Evolutionary conservation across 2,888 invertebrate genomes (phyloP).

Genomic region (Prenolepis imparis): DNA sequence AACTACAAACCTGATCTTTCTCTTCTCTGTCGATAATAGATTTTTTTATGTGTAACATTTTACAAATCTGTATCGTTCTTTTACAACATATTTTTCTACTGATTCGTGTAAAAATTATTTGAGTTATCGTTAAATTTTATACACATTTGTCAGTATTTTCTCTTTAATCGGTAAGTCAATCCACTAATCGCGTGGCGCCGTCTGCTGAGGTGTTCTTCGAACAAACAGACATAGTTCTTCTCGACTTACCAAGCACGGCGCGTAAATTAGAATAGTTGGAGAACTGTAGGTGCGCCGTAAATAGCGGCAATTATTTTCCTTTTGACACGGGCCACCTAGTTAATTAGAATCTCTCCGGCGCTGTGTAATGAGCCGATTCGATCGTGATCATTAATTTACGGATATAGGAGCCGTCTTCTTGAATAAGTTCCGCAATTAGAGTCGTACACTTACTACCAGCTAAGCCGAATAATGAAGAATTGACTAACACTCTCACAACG

Average conservation of each 20-base stretch:
- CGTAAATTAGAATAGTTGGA: constrained; percentile 57
- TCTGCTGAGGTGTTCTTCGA: constrained; percentile 43
- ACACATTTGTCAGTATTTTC: neutral
- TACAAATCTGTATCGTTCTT: neutral
- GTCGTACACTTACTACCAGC: constrained; percentile 47
- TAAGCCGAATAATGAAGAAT: constrained; percentile 56
- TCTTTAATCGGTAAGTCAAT: constrained; percentile 67
- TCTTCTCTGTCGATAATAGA: constrained; percentile 37
- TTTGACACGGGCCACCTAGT: constrained; percentile 30
- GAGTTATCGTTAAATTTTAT: neutral
- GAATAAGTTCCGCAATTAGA: constrained; percentile 68
- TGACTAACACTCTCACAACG: constrained; percentile 63
- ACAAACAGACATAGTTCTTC: constrained; percentile 7
- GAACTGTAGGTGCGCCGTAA: neutral
- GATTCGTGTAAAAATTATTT: neutral
- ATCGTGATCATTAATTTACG: constrained; percentile 63
- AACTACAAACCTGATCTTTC: constrained; percentile 42
- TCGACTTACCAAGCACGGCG: constrained; percentile 54
- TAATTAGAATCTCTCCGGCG: constrained; percentile 50
- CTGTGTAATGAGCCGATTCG: constrained; percentile 52
- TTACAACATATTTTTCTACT: neutral
- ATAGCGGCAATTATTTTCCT: constrained; percentile 53
- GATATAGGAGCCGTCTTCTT: constrained; percentile 32
- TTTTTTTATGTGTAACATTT: constrained; percentile 9
- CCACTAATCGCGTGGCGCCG: constrained; percentile 66